Base-by-base conservation (phyloP, 2,797 vertebrate genomes). In the Champsocephalus esox region DNA sequence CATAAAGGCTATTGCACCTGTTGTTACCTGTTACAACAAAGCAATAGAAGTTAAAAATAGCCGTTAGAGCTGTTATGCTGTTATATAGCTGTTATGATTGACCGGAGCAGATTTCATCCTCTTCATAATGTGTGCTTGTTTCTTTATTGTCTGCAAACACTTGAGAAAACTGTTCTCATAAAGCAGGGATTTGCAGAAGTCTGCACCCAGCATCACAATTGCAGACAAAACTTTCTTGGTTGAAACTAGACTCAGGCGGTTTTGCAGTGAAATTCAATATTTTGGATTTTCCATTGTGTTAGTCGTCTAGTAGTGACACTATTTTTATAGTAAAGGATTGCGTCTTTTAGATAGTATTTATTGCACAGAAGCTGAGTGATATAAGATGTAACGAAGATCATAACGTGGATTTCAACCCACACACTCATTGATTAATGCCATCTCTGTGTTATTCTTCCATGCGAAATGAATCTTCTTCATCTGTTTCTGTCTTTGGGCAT, bases 401-500 rank as follows among this genome's bases (percentile, higher is more conserved):
- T 44, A 17, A 62, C 21, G 48, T 77, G 7, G 3, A 50, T 66
- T 63, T 61, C 34, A 79, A 61, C 32, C 41, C 9, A 38, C 4
- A 71, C 16, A 65, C 59, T 13, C 11, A 66, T 49, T 49, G 24
- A 73, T 64, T 56, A 13, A 51, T 48, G 19, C 1, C 48, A 67
- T 84, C 63, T 58, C 60, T 58, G 12, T 1, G 9, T 51, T 50
- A 11, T 16, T 48, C 19, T 70, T 49, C 24, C 28, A 59, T 41
- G 12, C 51, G 61, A 48, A 57, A 8, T 73, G 73, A 34, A 70
- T 46, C 55, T 24, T 59, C 72, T 38, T 76, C 14, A 43, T 77
- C 85, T 72, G 52, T 66, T 82, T 70, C 10, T 24, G 61, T 75
- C 51, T 81, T 69, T 81, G 71, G 58, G 19, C 51, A 48, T 45